phyloP scores from a whole-genome alignment of 35 echinoderm and acorn worm genomes.

The Lytechinus variegatus region DNA sequence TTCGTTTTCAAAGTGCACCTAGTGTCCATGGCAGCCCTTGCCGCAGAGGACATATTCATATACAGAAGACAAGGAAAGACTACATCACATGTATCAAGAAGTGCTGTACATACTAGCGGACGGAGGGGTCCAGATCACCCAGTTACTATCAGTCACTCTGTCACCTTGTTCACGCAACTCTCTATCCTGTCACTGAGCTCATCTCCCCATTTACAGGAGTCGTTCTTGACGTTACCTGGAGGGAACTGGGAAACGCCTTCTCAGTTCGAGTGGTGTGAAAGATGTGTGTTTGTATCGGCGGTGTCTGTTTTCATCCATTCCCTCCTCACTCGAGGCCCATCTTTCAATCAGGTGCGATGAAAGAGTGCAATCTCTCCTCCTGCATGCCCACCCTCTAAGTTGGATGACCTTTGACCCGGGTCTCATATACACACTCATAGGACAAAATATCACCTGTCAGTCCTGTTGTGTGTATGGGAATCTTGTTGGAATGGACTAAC shows the following conservation, averaged over 20 bases:
- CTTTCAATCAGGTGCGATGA: not conserved
- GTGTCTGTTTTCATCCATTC: not conserved
- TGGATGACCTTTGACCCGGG: too few species aligned
- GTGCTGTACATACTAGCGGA: not conserved
- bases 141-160: not conserved
- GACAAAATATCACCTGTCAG: too few species aligned
- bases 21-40: not conserved
- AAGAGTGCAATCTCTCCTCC: not conserved
- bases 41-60: not conserved
- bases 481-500: too few species aligned
- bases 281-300: not conserved
- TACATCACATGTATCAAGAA: slow-evolving; percentile 10
- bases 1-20: not conserved
- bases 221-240: not conserved
- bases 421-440: too few species aligned
- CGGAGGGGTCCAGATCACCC: not conserved
- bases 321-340: not conserved
- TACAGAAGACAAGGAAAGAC: not conserved
- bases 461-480: too few species aligned
- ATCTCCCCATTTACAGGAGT: not conserved
- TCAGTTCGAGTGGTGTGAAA: not conserved
- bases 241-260: not conserved
- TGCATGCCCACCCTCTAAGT: too few species aligned
- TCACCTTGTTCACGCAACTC: not conserved
- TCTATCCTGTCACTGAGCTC: not conserved